A percentile compares a stretch with the other conserved stretches of the same genome.
phyloP scores from a whole-genome alignment of 2,888 invertebrate genomes.

The Drosophila cracens region DNA sequence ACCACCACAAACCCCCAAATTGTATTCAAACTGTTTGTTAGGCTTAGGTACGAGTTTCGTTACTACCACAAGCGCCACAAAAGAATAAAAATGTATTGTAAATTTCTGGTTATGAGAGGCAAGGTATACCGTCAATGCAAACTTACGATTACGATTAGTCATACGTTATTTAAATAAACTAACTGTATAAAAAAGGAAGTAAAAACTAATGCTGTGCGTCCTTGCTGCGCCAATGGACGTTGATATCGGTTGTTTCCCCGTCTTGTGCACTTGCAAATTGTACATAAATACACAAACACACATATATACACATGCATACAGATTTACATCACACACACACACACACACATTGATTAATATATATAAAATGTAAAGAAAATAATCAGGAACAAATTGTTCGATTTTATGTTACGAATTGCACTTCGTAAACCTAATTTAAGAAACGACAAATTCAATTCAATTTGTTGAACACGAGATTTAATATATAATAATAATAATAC shows the following conservation, averaged over 20 bases:
- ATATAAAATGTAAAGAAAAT: slow-evolving; percentile 25
- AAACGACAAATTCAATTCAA: slow-evolving; percentile 19
- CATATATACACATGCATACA: slow-evolving; percentile 13
- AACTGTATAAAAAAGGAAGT: slow-evolving; percentile 38
- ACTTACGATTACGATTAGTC: slow-evolving; percentile 61
- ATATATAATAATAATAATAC: slow-evolving; percentile 2
- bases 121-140: slow-evolving; percentile 52
- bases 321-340: slow-evolving; percentile 12
- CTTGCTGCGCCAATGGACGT: slow-evolving; percentile 51
- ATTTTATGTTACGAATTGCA: slow-evolving; percentile 41
- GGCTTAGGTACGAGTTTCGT: slow-evolving; percentile 10
- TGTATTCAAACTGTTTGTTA: slow-evolving; percentile 21
- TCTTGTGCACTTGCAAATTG: slow-evolving; percentile 50
- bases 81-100: slow-evolving; percentile 53
- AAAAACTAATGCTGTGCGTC: slow-evolving; percentile 43
- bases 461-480: slow-evolving; percentile 31
- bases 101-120: slow-evolving; percentile 35
- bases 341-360: slow-evolving; percentile 10
- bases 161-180: slow-evolving; percentile 47
- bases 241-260: slow-evolving; percentile 66
- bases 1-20: not conserved
- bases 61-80: slow-evolving; percentile 29
- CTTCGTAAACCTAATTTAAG: slow-evolving; percentile 48
- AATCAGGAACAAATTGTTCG: slow-evolving; percentile 25
- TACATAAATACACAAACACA: slow-evolving; percentile 56